Conservation (phyloP, 2,113 vertebrate genomes). For the Ctenodactylus gundi region DNA sequence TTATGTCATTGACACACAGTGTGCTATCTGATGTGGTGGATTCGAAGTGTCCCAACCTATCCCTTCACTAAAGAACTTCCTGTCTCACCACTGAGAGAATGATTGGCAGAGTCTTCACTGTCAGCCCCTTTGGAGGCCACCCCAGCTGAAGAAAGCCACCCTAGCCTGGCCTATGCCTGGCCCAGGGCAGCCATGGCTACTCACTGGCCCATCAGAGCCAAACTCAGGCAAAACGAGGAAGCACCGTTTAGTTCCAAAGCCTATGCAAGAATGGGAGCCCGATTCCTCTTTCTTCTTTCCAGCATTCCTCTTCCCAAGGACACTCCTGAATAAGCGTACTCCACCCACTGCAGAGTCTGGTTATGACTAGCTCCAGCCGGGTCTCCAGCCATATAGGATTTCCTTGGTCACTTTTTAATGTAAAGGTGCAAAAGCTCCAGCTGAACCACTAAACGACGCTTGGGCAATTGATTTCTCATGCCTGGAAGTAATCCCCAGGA, state of each 20-base stretch:
- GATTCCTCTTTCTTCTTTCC: not conserved
- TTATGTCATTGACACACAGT: not conserved
- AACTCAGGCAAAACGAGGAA: not conserved
- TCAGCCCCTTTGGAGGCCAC: not conserved
- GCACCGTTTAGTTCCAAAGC: not conserved
- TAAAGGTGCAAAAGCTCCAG: not conserved
- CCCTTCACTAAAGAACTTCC: not conserved
- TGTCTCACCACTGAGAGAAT: not conserved
- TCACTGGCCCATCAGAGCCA: not conserved
- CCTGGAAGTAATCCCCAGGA: slow-evolving; percentile 48
- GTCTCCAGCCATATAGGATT: not conserved
- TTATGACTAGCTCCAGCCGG: not conserved
- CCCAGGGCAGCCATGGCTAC: too few species aligned
- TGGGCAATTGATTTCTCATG: slow-evolving; percentile 16
- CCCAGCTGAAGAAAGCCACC: not conserved
- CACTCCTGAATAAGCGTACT: not conserved
- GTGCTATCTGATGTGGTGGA: fast-evolving
- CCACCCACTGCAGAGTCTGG: not conserved
- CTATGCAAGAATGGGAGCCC: not conserved
- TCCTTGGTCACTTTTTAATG: not conserved
- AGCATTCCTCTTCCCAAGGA: not conserved
- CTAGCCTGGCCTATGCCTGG: not conserved
- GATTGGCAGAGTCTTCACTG: not conserved
- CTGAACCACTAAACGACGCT: not conserved
- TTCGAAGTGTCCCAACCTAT: not conserved